Evolutionary conservation across 2,888 invertebrate species (phyloP), one percentile per base, ranked within the genome.

Genomic region (Tridacna gigas): DNA sequence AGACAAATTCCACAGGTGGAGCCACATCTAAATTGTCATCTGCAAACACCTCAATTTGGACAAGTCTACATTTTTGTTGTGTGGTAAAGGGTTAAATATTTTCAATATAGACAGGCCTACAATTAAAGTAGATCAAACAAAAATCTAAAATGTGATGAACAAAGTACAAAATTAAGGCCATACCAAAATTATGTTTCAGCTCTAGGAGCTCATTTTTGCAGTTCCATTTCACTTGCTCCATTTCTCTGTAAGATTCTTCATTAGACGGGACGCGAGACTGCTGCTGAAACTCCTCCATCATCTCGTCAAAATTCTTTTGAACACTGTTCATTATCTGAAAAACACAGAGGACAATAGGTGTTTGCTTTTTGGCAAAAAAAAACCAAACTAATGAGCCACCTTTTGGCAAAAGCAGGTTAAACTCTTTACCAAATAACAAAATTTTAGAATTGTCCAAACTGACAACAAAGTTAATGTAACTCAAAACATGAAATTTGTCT

Each of bases 201-300:
- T 97, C 97, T 0, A 96, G 95, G 2, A 98, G 91, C 94, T 97
- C 97, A 89, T 97, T 97, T 80, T 96, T 96, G 91, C 97, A 97
- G 65, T 96, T 95, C 96, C 97, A 97, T 89, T 96, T 96, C 85
- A 96, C 94, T 74, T 96, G 96, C 92, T 97, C 97, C 74, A 97
- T 95, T 94, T 97, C 97, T 88, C 74, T 65, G 25, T 74, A 75
- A 45, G 73, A 1, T 0, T 65, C 56, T n/a, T 76, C 80, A 48
- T 47, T 74, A 9, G 22, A 51, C 20, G 65, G 66, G 25, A 66
- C 51, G 51, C 83, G 80, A 66, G 83, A 79, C 47, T 75, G 80
- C 7, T 84, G 83, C 0, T 96, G 96, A 88, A 97, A 91, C 91
- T 97, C 97, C 76, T 90, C 86, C 73, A 94, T 91, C 89, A 95